Base-by-base conservation (phyloP, 2,113 vertebrate species). In the Semnornis frantzii region DNA sequence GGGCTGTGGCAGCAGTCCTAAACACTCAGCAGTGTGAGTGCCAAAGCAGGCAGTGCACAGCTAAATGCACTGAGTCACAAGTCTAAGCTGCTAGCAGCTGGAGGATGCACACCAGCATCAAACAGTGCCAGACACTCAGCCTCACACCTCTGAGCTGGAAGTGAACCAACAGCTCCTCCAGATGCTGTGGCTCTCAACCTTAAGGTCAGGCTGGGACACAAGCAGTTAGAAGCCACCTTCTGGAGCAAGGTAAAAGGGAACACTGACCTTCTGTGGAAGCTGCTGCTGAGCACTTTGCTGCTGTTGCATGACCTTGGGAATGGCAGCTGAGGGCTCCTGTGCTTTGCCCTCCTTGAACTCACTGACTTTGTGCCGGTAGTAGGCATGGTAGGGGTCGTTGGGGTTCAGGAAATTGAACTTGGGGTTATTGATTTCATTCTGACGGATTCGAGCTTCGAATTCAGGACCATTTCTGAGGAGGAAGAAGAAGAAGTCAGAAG, bases 401-500 rank as follows among this genome's bases (percentile, higher is more conserved):
- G 99, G 99, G 92, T 99, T 99, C 97, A 99, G 95, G 96, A 99
- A 99, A 80, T 99, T 99, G 96, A 99, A 99, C 66, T 99, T 99
- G 9, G 99, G 98, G 93, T 99, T 99, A 97, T 99, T 99, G 95
- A 99, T 99, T 91, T 99, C 99, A 80, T 99, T 99, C 95, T 99
- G 99, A 87, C 99, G 98, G 76, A 99, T 99, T 92, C 99, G 98
- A 81, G 99, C 99, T 98, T 99, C 99, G 97, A 99, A 99, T 96
- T 99, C 99, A 6, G 99, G 99, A 9, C 99, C 99, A 24, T 99
- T 99, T 95, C 99, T 99, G 85, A 21, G 31, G 5, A 95, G 14
- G 68, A 75, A 34, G 14, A 34, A 54, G 25, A 65, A 8, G 20
- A 77, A 11, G 2, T 10, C 4, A 83, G 59, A 9, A 6, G 5